Evolutionary conservation across 1,140 invertebrate genomes (phyloP), one percentile per base, ranked within the genome.

Genomic region (Hirudo medicinalis): DNA sequence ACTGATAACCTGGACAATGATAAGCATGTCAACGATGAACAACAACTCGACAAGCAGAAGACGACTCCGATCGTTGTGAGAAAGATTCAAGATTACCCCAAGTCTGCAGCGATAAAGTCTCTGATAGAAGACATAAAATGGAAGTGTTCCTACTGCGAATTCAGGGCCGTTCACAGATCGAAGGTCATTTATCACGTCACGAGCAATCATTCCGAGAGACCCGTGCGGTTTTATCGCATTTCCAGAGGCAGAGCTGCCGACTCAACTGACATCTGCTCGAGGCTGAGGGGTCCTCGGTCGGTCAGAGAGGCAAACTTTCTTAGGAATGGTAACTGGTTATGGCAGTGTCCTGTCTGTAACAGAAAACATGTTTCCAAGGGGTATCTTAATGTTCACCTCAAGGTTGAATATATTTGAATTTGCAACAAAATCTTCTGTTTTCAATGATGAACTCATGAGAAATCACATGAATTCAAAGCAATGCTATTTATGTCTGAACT

Each of bases 331-430:
- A 55, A 40, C n/a, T 29, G 67, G 40, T 13, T 69, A 53, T 72
- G 53, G 43, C 25, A 54, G 22, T 72, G 72, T 60, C 66, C 43
- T 15, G 32, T 55, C 68, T 72, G 72, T 27, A 11, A 25, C 20
- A 27, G 72, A 25, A 54, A 40, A 25, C 43, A 57, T 57, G 67
- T 72, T 11, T 72, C 67, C 49, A 69, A 69, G 32, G 72, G 72
- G 9, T n/a, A 43, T n/a, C 40, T 72, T 17, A 53, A 55, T 20
- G 40, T 69, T 11, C 72, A 72, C 54, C 27, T 72, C 25, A 72
- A 72, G 54, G 57, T 63, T 6, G 11, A 15, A 25, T 63, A 32
- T 19, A 6, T 49, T 49, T 17, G 15, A 49, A 49, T 13, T 49
- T 49, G 43, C 43, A 49, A 8, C 11, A 9, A 49, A 49, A 15